Percentiles rank a stretch among this genome's conserved stretches.
Evolutionary conservation across 1,140 invertebrate species (phyloP).

Genomic region (Drosophila hydei): DNA sequence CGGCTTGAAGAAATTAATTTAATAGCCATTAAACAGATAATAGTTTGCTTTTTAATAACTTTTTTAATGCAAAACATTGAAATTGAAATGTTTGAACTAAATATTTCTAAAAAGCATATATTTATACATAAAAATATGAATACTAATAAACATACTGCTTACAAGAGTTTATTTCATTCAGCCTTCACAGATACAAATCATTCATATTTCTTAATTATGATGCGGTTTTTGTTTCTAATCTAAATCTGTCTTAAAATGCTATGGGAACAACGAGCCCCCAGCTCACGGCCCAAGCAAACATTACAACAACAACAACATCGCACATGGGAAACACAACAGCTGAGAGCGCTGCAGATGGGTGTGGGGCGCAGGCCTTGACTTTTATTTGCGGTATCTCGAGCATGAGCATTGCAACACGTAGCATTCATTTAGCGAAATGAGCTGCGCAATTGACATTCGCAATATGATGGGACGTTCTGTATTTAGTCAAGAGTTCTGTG

Average conservation of each 20-base stretch:
- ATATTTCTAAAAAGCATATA: too few relatives aligned
- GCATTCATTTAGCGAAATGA: conserved; percentile 58
- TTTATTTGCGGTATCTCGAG: conserved; percentile 46
- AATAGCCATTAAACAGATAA: conserved; percentile 46
- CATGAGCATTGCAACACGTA: conserved; percentile 63
- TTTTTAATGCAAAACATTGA: too few relatives aligned
- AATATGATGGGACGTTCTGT: conserved; percentile 18
- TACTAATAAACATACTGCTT: neutral
- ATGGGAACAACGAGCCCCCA: conserved; percentile 31
- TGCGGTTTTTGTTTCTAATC: conserved; percentile 61
- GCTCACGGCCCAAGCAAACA: neutral
- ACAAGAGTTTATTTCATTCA: neutral
- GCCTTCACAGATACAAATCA: conserved; percentile 18
- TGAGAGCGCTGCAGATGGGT: neutral
- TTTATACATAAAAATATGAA: neutral
- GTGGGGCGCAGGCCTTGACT: conserved; percentile 35
- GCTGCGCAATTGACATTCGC: conserved; percentile 59
- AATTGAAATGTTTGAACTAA: too few relatives aligned
- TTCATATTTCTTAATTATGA: conserved; percentile 54
- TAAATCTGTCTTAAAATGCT: conserved; percentile 41
- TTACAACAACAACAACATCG: conserved; percentile 10
- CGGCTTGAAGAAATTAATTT: conserved; percentile 46
- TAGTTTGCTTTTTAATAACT: neutral
- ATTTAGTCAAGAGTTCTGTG: conserved; percentile 4
- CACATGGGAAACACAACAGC: conserved; percentile 43